Conservation (phyloP, 2,888 invertebrate species). For the Caradrina clavipalpis region DNA sequence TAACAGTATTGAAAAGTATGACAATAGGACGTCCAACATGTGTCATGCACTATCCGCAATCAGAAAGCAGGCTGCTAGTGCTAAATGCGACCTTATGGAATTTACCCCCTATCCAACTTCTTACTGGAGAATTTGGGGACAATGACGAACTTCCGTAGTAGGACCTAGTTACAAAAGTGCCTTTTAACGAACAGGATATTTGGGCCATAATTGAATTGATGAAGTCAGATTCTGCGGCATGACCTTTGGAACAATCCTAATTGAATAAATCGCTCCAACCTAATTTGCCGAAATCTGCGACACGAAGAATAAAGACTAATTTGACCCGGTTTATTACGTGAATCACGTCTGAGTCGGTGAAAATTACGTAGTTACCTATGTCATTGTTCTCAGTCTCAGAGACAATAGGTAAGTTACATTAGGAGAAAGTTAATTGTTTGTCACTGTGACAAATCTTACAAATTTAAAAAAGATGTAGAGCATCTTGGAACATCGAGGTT, state of each 20-base stretch:
- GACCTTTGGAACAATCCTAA: conserved; percentile 28
- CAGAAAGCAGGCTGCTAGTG: no score
- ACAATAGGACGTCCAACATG: no score
- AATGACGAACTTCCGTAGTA: not conserved
- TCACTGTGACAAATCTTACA: not conserved
- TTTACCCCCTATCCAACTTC: no score
- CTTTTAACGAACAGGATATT: not conserved
- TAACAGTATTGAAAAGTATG: no score
- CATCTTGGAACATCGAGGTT: no score
- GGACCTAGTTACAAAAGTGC: not conserved
- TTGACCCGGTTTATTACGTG: conserved; percentile 20
- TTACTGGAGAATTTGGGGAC: not conserved
- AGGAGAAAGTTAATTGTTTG: conserved; percentile 18
- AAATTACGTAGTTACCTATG: not conserved
- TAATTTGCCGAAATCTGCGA: conserved; percentile 51
- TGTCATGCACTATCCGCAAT: no score
- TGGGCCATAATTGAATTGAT: conserved; percentile 21
- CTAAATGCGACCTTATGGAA: no score
- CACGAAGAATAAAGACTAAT: conserved; percentile 25
- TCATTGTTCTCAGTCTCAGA: conserved; percentile 14
- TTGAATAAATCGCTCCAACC: conserved; percentile 49
- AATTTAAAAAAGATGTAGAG: not conserved
- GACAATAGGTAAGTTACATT: conserved; percentile 26
- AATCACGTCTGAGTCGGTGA: conserved; percentile 25
- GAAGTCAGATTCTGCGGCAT: conserved; percentile 25